Percentiles rank a stretch among this genome's conserved stretches.
phyloP scores from a whole-genome alignment of 2,797 vertebrate genomes.

The Furcifer pardalis region DNA sequence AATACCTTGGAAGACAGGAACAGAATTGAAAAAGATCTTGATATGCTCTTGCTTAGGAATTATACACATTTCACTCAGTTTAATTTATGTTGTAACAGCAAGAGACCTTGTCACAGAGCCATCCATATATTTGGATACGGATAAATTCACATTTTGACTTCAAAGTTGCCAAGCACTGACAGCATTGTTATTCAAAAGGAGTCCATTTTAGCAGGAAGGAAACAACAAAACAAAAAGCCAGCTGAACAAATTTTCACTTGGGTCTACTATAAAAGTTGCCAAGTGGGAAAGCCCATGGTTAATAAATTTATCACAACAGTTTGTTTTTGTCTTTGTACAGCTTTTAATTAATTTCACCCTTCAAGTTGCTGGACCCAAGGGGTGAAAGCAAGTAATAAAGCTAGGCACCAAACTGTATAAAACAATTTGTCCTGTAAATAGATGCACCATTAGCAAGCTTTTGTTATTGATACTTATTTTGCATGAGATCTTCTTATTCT shows the following conservation, averaged over 20 bases:
- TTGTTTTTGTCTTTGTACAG: slow-evolving; percentile 42
- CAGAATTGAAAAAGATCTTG: no score
- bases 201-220: not conserved
- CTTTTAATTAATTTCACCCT: slow-evolving; percentile 44
- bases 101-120: not conserved
- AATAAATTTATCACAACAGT: slow-evolving; percentile 37
- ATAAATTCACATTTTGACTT: not conserved
- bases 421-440: slow-evolving; percentile 26
- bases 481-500: slow-evolving; percentile 45
- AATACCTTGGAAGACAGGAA: no score
- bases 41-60: no score
- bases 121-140: not conserved
- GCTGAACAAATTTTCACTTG: slow-evolving; percentile 18
- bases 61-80: no score
- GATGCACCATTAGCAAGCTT: slow-evolving; percentile 44
- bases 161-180: not conserved
- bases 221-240: not conserved
- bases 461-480: slow-evolving; percentile 48
- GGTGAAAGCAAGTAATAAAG: slow-evolving; percentile 37
- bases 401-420: slow-evolving; percentile 51
- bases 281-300: slow-evolving; percentile 13
- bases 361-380: slow-evolving; percentile 32
- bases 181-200: not conserved
- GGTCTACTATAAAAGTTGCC: not conserved
- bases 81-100: not conserved